Percentiles rank a stretch among this genome's conserved stretches.
phyloP scores from a whole-genome alignment of 2,888 invertebrate genomes.

The Drosophila kambysellisi region DNA sequence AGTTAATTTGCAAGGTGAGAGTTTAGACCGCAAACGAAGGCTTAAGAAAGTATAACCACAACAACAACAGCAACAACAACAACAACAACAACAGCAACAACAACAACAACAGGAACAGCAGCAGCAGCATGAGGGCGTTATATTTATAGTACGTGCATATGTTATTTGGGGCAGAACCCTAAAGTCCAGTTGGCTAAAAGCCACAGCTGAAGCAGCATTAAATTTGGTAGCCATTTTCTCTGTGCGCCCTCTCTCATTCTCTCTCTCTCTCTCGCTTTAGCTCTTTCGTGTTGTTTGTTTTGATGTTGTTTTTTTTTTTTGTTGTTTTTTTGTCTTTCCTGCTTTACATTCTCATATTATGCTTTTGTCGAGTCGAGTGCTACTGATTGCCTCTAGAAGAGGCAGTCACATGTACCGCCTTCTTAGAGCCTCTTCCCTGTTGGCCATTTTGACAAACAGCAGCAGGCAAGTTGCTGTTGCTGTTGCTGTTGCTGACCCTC shows the following conservation, averaged over 20 bases:
- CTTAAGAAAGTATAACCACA: conserved; percentile 23
- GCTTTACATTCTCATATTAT: conserved; percentile 63
- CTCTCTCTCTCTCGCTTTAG: not conserved
- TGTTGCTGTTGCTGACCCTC: conserved; percentile 29
- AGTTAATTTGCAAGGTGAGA: conserved; percentile 62
- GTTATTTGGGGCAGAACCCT: conserved; percentile 48
- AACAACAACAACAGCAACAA: conserved; percentile 12
- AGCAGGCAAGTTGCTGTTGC: conserved; percentile 43
- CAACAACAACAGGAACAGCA: conserved; percentile 16
- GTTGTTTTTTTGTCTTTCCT: conserved; percentile 40
- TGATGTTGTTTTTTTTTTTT: not conserved
- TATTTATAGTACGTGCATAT: conserved; percentile 54
- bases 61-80: conserved; percentile 1
- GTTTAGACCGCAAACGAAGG: conserved; percentile 26
- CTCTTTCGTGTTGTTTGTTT: conserved; percentile 6
- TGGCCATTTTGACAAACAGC: conserved; percentile 73
- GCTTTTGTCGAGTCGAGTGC: conserved; percentile 52
- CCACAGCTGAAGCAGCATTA: conserved; percentile 34
- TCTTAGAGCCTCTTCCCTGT: conserved; percentile 50
- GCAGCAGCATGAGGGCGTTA: conserved; percentile 49
- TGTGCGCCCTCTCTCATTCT: conserved; percentile 12
- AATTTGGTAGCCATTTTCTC: conserved; percentile 62
- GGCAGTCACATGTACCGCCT: conserved; percentile 57
- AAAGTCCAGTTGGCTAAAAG: conserved; percentile 51
- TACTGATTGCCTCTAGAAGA: conserved; percentile 62